Evolutionary conservation across 2,888 invertebrate genomes (phyloP), one percentile per base, ranked within the genome.

Genomic region (Oligia latruncula): DNA sequence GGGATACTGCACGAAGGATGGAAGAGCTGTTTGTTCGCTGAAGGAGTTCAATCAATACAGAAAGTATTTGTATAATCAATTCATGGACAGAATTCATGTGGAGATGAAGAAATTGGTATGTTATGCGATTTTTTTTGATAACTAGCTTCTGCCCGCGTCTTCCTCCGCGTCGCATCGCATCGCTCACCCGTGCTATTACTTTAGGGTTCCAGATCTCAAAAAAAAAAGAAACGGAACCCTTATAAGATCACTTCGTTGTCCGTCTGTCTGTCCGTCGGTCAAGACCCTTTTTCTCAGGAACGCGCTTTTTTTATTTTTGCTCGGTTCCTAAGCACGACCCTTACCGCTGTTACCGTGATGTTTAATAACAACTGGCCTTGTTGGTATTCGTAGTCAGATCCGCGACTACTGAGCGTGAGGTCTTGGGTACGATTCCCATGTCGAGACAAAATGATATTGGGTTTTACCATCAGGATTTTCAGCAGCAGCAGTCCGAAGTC

Each of bases 1-100:
- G 8, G 97, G 97, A 5, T 97, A 96, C 88, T 97, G 97, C 83
- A 97, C 97, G 0, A 94, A 96, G 29, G 95, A 97, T 43, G 97
- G 97, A 2, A 95, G 97, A 75, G 97, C 98, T 0, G 97, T 98
- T 2, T 98, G 98, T 90, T 97, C 97, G 2, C 91, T 98, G 35
- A 97, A 97, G 83, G 97, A 98, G 88, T 98, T 98, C 91, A 98
- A 98, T 90, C 96, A 97, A 83, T 97, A 97, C 93, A 97, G 98
- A 77, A 97, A 97, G 85, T 97, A 97, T 86, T 91, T 98, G 75
- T 97, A 97, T 85, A 97, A 97, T 81, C 95, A 96, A 35, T 97
- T 97, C 83, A 95, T 97, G 92, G 97, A 97, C 78, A 94, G 96
- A 76, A 96, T 97, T 79, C 96, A 97, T 78, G 92, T 93, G 92